Base-by-base conservation (phyloP, 2,888 invertebrate species). In the Nephrotoma flavescens region DNA sequence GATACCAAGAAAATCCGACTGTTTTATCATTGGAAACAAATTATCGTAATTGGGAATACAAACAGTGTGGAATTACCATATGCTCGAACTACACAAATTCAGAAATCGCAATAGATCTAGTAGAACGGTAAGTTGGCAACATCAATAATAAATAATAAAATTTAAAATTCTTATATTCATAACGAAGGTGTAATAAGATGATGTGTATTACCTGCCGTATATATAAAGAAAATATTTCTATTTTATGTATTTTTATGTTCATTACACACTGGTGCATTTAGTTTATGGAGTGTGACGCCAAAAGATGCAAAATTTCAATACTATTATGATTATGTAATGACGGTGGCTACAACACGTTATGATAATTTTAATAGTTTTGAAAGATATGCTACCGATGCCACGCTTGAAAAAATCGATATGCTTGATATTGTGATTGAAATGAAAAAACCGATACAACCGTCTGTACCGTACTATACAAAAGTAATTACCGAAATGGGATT, bases 21-120 rank as follows among this genome's bases (percentile, higher is more conserved):
- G 92, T 93, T 3, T 92, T 93, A 88, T 92, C 93, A 6, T 91
- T 93, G 90, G 92, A 93, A 89, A 89, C 92, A 87, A 91, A 93
- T 86, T 90, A 92, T 87, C 92, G 91, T 84, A 90, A 92, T 19
- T 92, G 92, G 89, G 91, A 91, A 83, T 92, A 93, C 7, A 90
- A 92, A 0, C 92, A 92, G 88, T 92, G 93, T 0, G 90, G 92
- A 0, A 89, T 92, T 0, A 93, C 93, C 0, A 89, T 94, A 86
- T 94, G 94, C 88, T 92, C 93, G 0, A 87, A 89, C 4, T 89
- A 89, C 19, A 90, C 91, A 88, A 88, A 92, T 42, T 88, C 91
- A 19, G 88, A 90, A 0, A 87, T 88, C 2, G 89, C 89, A 41
- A 88, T 91, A 5, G 88, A 90, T 9, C 86, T 90, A n/a, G 91